A percentile compares a stretch with the other conserved stretches of the same genome.
Conservation (phyloP, 2,797 vertebrate genomes). For the Acipenser ruthenus region DNA sequence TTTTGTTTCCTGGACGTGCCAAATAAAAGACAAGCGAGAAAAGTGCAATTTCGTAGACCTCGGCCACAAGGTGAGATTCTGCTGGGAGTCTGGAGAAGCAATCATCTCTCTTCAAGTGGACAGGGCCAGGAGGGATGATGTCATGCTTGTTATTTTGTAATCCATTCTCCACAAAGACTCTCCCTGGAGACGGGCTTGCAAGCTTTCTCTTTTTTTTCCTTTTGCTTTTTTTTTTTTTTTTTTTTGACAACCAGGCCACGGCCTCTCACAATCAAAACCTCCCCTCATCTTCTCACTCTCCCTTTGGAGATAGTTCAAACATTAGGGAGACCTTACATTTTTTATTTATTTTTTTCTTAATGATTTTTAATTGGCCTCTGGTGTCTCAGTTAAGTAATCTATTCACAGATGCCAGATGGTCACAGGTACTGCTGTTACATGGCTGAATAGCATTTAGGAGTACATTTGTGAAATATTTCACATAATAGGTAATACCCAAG, state of each 20-base stretch:
- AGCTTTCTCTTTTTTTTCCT: constrained; percentile 9
- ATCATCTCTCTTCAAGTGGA: constrained; percentile 23
- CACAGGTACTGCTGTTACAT: neutral
- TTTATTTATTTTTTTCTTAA: neutral
- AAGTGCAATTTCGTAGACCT: constrained; percentile 3
- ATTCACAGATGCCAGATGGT: neutral
- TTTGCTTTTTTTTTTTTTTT: constrained; percentile 2
- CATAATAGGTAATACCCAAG: too few species aligned
- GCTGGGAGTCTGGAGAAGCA: constrained; percentile 14
- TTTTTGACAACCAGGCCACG: neutral
- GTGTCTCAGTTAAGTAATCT: neutral
- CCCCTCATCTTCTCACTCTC: neutral
- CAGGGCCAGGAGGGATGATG: constrained; percentile 11
- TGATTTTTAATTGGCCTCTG: neutral
- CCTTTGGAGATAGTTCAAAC: neutral
- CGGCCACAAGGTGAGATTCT: constrained; percentile 7
- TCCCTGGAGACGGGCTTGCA: constrained; percentile 10
- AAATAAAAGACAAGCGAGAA: constrained; percentile 5
- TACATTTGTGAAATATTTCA: too few species aligned
- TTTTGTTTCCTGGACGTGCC: neutral
- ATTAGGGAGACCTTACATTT: neutral
- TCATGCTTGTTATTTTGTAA: constrained; percentile 22
- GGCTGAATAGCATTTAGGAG: too few species aligned
- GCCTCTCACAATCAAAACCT: constrained; percentile 3
- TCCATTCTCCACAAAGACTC: constrained; percentile 9